Evolutionary conservation across 2,888 invertebrate genomes (phyloP).

Genomic region (Dysmachus trigonus): DNA sequence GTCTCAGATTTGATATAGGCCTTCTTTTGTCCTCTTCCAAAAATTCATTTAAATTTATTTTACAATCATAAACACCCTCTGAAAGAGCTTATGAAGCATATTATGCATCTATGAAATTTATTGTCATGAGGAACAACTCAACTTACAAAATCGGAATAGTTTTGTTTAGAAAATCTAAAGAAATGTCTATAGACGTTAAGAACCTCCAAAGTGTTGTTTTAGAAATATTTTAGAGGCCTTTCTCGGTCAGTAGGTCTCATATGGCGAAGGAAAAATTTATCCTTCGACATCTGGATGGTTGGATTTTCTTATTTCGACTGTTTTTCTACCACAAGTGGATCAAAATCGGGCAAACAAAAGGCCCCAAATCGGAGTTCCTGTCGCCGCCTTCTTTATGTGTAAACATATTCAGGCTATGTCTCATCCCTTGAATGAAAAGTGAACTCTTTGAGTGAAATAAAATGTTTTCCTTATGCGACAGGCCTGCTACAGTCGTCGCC

Average conservation of each 20-base stretch:
- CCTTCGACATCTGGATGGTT: neutral
- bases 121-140: neutral
- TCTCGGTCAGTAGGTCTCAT: neutral
- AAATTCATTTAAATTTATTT: no score
- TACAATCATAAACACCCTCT: no score
- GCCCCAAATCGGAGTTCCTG: neutral
- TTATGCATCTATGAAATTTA: neutral
- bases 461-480: neutral
- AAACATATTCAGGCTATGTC: neutral
- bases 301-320: neutral
- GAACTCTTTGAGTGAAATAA: neutral
- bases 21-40: no score
- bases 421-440: neutral
- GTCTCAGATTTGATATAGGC: no score
- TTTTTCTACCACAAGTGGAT: neutral
- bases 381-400: neutral
- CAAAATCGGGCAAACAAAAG: neutral
- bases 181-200: neutral
- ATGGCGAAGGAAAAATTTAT: neutral
- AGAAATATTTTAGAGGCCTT: neutral
- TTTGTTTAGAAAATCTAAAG: neutral
- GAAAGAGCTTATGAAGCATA: no score
- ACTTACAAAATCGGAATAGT: neutral
- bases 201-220: neutral
- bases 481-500: neutral